A percentile compares a stretch with the other conserved stretches of the same genome.
These are phyloP conservation scores for Entomobrya multifasciata DNA, from an alignment of 2,888 invertebrate genomes.

Conservation along the genomic window DNA sequence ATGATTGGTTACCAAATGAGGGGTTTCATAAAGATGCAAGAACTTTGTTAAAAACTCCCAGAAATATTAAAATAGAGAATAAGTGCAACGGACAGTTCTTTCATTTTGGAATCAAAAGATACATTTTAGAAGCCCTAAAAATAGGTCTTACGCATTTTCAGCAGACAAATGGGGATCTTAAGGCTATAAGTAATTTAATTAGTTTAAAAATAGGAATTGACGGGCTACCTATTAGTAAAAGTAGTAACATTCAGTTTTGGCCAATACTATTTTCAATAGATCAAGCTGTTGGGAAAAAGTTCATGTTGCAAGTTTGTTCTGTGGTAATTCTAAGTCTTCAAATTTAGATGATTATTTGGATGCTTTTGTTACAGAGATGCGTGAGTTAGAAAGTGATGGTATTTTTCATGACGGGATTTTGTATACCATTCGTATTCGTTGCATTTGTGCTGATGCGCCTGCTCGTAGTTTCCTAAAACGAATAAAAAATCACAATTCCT, in stretches of 20 bases:
- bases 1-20: slow-evolving; percentile 39
- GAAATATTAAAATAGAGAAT: background rate
- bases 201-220: slow-evolving; percentile 59
- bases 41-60: slow-evolving; percentile 57
- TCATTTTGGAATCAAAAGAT: slow-evolving; percentile 45
- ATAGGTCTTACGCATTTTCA: too few relatives aligned
- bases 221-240: slow-evolving; percentile 60
- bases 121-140: background rate
- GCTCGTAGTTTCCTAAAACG: background rate
- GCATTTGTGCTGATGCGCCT: background rate
- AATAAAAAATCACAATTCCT: background rate
- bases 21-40: slow-evolving; percentile 46
- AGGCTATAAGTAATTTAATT: slow-evolving; percentile 21
- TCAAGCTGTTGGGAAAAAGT: background rate
- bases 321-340: slow-evolving; percentile 44
- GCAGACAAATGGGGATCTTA: too few relatives aligned
- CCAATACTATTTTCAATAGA: slow-evolving; percentile 50
- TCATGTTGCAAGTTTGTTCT: slow-evolving; percentile 35
- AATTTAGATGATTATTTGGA: slow-evolving; percentile 21
- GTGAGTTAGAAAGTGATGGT: background rate
- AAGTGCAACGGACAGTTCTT: slow-evolving; percentile 2
- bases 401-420: background rate
- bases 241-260: slow-evolving; percentile 61
- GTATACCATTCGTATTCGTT: background rate
- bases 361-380: slow-evolving; percentile 39